A percentile compares a stretch with the other conserved stretches of the same genome.
Evolutionary conservation across 2,888 invertebrate genomes (phyloP).

Genomic region (Ennomos erosarius): DNA sequence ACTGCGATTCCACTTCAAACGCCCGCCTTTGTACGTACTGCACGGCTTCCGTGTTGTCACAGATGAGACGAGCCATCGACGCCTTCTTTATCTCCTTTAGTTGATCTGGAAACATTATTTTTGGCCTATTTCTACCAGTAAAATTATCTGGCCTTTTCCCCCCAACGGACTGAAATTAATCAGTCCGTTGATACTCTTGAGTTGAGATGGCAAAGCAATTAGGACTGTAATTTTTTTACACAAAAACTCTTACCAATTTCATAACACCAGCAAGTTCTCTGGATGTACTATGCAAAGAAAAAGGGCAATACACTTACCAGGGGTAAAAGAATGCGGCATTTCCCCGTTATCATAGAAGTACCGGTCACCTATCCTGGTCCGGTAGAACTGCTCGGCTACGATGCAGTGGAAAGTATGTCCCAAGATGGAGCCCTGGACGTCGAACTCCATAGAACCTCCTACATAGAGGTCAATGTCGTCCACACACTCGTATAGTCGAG

Average conservation of each 20-base stretch:
- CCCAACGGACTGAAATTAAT: no score
- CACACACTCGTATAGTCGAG: slow-evolving; percentile 88
- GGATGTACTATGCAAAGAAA: no score
- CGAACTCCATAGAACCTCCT: slow-evolving; percentile 92
- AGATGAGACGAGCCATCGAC: slow-evolving; percentile 91
- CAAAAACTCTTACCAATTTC: no score
- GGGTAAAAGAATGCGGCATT: slow-evolving; percentile 87
- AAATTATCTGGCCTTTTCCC: no score
- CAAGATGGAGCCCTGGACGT: slow-evolving; percentile 90
- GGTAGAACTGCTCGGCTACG: slow-evolving; percentile 93
- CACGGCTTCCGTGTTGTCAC: slow-evolving; percentile 90
- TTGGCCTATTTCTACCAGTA: no score
- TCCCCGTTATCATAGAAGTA: slow-evolving; percentile 92
- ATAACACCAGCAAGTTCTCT: no score
- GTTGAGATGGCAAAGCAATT: no score
- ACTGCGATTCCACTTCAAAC: slow-evolving; percentile 86
- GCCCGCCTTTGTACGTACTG: slow-evolving; percentile 88
- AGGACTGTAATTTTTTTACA: no score
- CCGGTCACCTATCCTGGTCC: slow-evolving; percentile 93
- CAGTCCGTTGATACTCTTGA: no score
- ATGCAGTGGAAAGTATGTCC: slow-evolving; percentile 97
- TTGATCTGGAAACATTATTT: slow-evolving; percentile 83
- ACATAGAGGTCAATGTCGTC: slow-evolving; percentile 96
- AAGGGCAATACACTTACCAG: slow-evolving; percentile 71
- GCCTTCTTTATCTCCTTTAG: slow-evolving; percentile 90